These are phyloP conservation scores for Drosophila fuyamai DNA, from an alignment of 1,140 invertebrate genomes.

Conservation along the genomic window DNA sequence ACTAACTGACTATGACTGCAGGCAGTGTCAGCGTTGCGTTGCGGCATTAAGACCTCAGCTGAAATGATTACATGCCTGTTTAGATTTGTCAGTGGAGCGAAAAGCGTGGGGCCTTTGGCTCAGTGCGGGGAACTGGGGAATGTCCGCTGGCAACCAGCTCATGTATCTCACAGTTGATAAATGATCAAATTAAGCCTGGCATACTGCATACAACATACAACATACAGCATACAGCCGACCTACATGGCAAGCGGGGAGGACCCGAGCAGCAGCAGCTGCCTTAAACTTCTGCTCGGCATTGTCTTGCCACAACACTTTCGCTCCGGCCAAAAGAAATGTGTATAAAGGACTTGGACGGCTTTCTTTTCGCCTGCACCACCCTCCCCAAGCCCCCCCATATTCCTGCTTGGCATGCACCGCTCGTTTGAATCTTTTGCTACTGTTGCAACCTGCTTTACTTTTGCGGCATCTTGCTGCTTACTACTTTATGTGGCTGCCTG, in stretches of 20 bases:
- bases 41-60: slow-evolving; percentile 79
- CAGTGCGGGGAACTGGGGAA: neutral
- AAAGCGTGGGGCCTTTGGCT: neutral
- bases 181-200: slow-evolving; percentile 78
- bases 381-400: neutral
- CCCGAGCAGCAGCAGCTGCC: slow-evolving; percentile 50
- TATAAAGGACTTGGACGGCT: slow-evolving; percentile 16
- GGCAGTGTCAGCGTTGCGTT: slow-evolving; percentile 63
- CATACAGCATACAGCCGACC: slow-evolving; percentile 41
- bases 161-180: slow-evolving; percentile 80
- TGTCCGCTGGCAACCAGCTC: slow-evolving; percentile 45
- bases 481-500: slow-evolving; percentile 40
- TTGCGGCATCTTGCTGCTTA: slow-evolving; percentile 61
- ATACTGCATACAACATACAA: slow-evolving; percentile 11
- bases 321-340: slow-evolving; percentile 27
- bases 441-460: slow-evolving; percentile 64
- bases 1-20: slow-evolving; percentile 69
- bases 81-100: slow-evolving; percentile 72
- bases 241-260: slow-evolving; percentile 19
- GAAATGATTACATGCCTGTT: slow-evolving; percentile 83
- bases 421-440: slow-evolving; percentile 58
- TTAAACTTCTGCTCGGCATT: slow-evolving; percentile 52
- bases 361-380: slow-evolving; percentile 4
- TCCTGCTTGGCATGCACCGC: slow-evolving; percentile 67
- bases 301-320: slow-evolving; percentile 56